Evolutionary conservation across 53 echinoderm and acorn worm genomes (phyloP).

Genomic region (Luidia sarsii): DNA sequence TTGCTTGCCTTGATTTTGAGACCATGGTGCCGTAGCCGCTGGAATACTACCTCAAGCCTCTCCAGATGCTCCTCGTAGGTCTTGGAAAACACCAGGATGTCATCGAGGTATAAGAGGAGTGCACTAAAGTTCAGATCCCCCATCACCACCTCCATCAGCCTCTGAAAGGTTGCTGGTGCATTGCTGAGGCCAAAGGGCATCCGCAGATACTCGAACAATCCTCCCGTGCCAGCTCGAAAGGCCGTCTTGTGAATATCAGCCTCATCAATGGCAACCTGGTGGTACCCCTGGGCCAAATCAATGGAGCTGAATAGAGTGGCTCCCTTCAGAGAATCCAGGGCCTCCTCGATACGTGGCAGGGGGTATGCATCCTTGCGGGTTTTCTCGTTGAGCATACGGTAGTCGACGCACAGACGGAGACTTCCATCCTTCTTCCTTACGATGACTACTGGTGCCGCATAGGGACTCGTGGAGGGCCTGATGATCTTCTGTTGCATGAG

Average conservation of each 20-base stretch:
- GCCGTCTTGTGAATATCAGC: constrained; percentile 74
- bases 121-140: constrained; percentile 33
- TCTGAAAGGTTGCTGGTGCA: constrained; percentile 19
- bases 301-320: constrained; percentile 69
- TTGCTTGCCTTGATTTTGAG: constrained; percentile 16
- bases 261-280: constrained; percentile 65
- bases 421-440: constrained; percentile 59
- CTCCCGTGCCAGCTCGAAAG: constrained; percentile 61
- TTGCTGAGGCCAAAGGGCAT: constrained; percentile 48
- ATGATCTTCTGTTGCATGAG: constrained; percentile 33
- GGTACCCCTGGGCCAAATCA: constrained; percentile 75
- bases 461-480: constrained; percentile 57
- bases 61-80: constrained; percentile 6
- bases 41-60: constrained; percentile 8
- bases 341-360: constrained; percentile 35
- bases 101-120: constrained; percentile 16
- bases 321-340: constrained; percentile 70
- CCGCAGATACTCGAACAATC: constrained; percentile 11
- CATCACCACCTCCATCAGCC: constrained; percentile 28
- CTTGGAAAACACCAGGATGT: constrained; percentile 8
- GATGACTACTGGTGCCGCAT: constrained; percentile 64
- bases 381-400: constrained; percentile 63
- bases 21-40: neutral
- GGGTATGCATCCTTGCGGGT: constrained; percentile 79
- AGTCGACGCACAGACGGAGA: constrained; percentile 71